Evolutionary conservation across 2,113 vertebrate species (phyloP).

Genomic region (Ellobius talpinus): DNA sequence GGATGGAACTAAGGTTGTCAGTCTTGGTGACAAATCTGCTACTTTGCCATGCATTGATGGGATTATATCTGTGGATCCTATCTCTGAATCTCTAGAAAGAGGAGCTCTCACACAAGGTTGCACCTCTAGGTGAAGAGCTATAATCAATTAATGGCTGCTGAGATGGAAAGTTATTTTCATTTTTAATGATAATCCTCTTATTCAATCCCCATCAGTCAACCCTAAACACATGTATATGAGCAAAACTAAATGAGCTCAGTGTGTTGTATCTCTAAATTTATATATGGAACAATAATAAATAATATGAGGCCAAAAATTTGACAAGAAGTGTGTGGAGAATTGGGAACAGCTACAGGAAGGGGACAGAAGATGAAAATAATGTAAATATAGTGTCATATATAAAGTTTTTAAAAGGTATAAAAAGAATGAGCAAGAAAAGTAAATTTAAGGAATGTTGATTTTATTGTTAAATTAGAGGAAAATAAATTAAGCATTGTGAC

Average conservation of each 20-base stretch:
- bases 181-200: background rate
- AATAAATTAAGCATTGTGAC: too few relatives aligned
- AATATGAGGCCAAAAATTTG: background rate
- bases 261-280: background rate
- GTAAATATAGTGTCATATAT: too few relatives aligned
- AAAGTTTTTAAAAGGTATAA: background rate
- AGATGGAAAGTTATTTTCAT: too few relatives aligned
- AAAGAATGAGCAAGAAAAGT: background rate
- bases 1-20: background rate
- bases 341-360: background rate
- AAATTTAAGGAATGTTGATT: background rate
- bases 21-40: background rate
- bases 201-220: background rate
- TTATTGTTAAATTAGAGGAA: background rate
- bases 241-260: background rate
- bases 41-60: background rate
- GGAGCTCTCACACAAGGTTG: background rate
- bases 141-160: background rate
- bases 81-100: background rate
- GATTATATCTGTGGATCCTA: background rate
- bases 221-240: background rate
- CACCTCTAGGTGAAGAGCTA: background rate
- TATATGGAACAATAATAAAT: background rate
- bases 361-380: background rate
- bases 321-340: background rate